phyloP scores from a whole-genome alignment of 1,140 invertebrate species.

The Magallana gigas region DNA sequence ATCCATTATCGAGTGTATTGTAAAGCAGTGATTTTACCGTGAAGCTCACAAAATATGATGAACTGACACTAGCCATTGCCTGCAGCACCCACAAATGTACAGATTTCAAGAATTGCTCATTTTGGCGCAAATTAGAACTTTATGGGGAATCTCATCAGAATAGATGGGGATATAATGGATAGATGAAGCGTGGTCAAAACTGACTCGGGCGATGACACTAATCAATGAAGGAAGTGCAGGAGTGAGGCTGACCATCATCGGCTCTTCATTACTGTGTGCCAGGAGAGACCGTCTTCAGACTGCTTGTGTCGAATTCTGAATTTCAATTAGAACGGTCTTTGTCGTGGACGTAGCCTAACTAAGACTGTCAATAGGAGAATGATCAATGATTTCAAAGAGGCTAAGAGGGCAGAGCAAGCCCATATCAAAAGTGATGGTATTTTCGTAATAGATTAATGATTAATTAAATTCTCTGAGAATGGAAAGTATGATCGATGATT shows the following conservation, averaged over 20 bases:
- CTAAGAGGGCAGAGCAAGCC: conserved; percentile 27
- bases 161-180: conserved; percentile 15
- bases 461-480: conserved; percentile 26
- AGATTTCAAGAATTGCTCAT: conserved; percentile 13
- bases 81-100: not conserved
- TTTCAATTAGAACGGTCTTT: conserved; percentile 16
- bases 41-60: not conserved
- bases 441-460: conserved; percentile 38
- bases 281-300: conserved; percentile 5
- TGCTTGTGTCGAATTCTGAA: conserved; percentile 22
- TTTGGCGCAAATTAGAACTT: conserved; percentile 23
- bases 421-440: conserved; percentile 36
- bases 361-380: conserved; percentile 31
- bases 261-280: not conserved
- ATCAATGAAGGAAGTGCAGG: not conserved
- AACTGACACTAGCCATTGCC: conserved; percentile 2
- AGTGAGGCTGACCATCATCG: conserved; percentile 5
- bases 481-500: conserved; percentile 37
- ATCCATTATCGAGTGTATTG: not conserved
- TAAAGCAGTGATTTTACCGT: not conserved
- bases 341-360: not conserved
- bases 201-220: not conserved
- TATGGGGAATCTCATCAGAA: conserved; percentile 28
- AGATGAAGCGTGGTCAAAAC: conserved; percentile 21
- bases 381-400: conserved; percentile 31